Percentiles rank a stretch among this genome's conserved stretches.
These are phyloP conservation scores for Chrysodeixis includens DNA, from an alignment of 2,888 invertebrate genomes.

Conservation along the genomic window DNA sequence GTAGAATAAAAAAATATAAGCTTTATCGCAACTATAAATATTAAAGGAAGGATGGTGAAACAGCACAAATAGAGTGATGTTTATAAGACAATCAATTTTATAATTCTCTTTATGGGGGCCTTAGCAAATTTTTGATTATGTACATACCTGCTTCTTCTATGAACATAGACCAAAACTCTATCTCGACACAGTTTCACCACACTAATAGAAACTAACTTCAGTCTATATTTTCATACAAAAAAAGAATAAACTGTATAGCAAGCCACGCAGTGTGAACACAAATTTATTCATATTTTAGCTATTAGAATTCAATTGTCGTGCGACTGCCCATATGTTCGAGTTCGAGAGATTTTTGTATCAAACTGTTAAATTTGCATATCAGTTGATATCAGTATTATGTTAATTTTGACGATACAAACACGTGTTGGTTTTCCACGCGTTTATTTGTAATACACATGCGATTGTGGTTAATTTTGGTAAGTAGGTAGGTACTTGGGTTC, in stretches of 20 bases:
- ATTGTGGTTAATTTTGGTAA: slow-evolving; percentile 12
- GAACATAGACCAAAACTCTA: too few relatives aligned
- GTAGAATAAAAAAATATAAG: too few relatives aligned
- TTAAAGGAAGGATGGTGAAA: too few relatives aligned
- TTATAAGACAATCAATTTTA: too few relatives aligned
- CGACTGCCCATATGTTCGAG: slow-evolving; percentile 71
- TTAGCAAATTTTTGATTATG: too few relatives aligned
- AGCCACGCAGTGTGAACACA: slow-evolving; percentile 42
- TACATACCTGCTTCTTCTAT: too few relatives aligned
- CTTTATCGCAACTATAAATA: too few relatives aligned
- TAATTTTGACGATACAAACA: slow-evolving; percentile 67
- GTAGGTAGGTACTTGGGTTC: background rate
- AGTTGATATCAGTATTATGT: slow-evolving; percentile 65
- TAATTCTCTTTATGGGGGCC: too few relatives aligned
- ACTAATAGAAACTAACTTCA: background rate
- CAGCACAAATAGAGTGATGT: too few relatives aligned
- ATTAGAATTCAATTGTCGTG: slow-evolving; percentile 65
- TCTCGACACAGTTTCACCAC: background rate
- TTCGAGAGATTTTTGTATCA: slow-evolving; percentile 58
- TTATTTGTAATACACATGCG: slow-evolving; percentile 51
- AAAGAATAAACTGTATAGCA: background rate
- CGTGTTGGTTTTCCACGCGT: slow-evolving; percentile 64
- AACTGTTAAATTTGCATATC: slow-evolving; percentile 63
- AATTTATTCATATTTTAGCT: slow-evolving; percentile 49
- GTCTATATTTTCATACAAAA: background rate